Base-by-base conservation (phyloP, 2,113 vertebrate genomes). In the Hyla sarda region DNA sequence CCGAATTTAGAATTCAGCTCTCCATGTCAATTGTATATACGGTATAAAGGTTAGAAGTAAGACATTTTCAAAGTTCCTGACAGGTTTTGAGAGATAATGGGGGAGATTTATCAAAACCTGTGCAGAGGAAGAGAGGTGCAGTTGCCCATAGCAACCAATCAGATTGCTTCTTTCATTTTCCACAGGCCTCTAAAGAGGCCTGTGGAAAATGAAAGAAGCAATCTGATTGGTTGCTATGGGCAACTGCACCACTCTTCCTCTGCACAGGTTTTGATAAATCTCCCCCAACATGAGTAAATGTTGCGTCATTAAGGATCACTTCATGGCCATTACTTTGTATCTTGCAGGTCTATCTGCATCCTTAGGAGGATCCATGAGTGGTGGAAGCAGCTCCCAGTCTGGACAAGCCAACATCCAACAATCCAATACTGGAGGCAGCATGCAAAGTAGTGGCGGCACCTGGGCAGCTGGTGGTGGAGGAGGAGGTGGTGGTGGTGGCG, bases 341-440 rank as follows among this genome's bases (percentile, higher is more conserved):
- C 9, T 81, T 81, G 17, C 52, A 86, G 76, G 65, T 58, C 34
- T 41, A 25, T 56, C 50, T 72, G 75, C 47, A 30, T 48, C 50
- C 11, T 67, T 60, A 50, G 80, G 80, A 69, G 60, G 37, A 10
- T 47, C 80, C 25, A 16, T 69, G 14, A 62, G 34, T 72, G 84
- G 76, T 13, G 84, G 84, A 28, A 21, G 84, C 17, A 13, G 84
- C 76, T 71, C 65, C 25, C 60, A 72, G 25, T 50, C 58, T 34
- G 58, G 62, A 17, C 14, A 65, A 17, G 14, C 41, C 34, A 9
- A 69, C 28, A 82, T 50, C 9, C 48, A 78, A 54, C 23, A 30
- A 3, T 52, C 32, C 17, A 83, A 60, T 62, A 82, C 80, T 0
- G 48, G 30, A 16, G 56, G 67, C 25, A 83, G 65, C 72, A 32